Evolutionary conservation across 2,113 vertebrate species (phyloP).

Genomic region (Chaetorhynchus papuensis): DNA sequence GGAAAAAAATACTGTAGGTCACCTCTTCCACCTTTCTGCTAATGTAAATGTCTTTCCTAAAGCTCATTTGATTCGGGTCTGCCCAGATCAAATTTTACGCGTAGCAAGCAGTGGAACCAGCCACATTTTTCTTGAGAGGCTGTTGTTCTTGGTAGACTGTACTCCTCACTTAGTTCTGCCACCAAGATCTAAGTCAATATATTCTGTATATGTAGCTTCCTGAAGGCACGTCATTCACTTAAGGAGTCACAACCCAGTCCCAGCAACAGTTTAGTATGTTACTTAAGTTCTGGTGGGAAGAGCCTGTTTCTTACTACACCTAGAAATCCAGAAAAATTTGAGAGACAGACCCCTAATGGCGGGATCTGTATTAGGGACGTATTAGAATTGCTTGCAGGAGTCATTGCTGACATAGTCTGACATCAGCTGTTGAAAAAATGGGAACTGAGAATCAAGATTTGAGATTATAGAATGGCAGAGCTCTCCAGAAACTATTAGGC

Average conservation of each 20-base stretch:
- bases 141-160: background rate
- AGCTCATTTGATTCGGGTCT: background rate
- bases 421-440: background rate
- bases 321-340: background rate
- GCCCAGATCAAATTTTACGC: background rate
- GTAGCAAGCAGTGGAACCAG: background rate
- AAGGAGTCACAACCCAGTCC: background rate
- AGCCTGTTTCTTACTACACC: background rate
- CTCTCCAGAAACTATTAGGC: background rate
- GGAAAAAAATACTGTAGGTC: background rate
- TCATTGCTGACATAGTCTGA: background rate
- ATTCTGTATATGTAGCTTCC: background rate
- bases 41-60: background rate
- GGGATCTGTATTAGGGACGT: background rate
- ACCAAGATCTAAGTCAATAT: background rate
- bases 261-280: background rate
- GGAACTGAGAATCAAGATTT: background rate
- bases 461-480: background rate
- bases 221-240: background rate
- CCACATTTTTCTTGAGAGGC: background rate
- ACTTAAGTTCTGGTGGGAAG: background rate
- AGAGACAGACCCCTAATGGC: background rate
- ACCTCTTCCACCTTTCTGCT: background rate
- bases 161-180: background rate
- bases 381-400: background rate